A percentile compares a stretch with the other conserved stretches of the same genome.
phyloP scores from a whole-genome alignment of 2,113 vertebrate species.

The Paramormyrops kingsleyae region DNA sequence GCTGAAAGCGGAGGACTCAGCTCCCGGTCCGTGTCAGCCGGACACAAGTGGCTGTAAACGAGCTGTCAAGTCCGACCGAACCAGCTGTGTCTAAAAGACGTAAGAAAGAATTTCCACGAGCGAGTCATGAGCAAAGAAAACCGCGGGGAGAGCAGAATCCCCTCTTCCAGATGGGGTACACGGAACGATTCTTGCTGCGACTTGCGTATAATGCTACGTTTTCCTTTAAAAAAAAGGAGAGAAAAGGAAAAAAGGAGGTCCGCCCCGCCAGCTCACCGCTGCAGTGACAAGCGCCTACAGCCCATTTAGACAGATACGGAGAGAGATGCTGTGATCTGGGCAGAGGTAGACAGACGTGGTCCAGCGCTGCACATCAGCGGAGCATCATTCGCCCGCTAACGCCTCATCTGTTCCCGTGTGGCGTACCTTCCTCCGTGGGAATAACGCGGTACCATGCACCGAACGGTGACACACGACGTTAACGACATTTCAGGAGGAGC shows the following conservation, averaged over 20 bases:
- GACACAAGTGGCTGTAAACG: slow-evolving; percentile 19
- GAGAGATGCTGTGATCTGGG: background rate
- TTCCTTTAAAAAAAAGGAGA: background rate
- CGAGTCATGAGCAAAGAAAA: slow-evolving; percentile 51
- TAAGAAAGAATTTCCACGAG: slow-evolving; percentile 52
- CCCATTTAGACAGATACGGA: background rate
- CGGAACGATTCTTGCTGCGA: background rate
- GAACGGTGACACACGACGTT: background rate
- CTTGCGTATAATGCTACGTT: background rate
- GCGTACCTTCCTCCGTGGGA: background rate
- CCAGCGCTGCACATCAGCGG: background rate
- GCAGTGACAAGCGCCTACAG: background rate
- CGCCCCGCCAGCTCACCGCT: background rate
- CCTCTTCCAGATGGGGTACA: background rate
- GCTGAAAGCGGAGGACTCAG: slow-evolving; percentile 19
- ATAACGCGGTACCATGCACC: background rate
- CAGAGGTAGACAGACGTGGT: background rate
- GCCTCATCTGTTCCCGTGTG: background rate
- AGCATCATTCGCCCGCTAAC: background rate
- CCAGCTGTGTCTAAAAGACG: slow-evolving; percentile 50
- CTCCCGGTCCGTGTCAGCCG: slow-evolving; percentile 28
- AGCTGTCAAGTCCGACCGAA: slow-evolving; percentile 42
- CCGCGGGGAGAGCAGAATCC: background rate
- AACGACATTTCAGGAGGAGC: background rate
- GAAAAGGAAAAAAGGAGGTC: background rate